Evolutionary conservation across 2,888 invertebrate species (phyloP), one percentile per base, ranked within the genome.

Genomic region (Bhutanitis thaidina): DNA sequence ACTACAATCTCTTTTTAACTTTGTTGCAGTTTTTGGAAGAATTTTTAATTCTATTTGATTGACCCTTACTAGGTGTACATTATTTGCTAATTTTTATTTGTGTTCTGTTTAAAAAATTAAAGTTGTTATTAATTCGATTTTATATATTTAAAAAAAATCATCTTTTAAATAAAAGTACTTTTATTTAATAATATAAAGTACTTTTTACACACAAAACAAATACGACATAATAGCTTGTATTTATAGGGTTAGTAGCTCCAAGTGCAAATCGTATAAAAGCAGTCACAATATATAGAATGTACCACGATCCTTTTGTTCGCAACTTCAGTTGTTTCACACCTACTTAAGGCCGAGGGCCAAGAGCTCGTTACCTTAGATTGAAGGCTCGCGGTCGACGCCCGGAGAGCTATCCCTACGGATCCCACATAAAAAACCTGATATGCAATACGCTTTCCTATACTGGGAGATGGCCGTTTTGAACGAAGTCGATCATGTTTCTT

Each of bases 351-450:
- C 69, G 71, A 68, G 67, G 62, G 73, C 65, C 65, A 64, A 65
- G 63, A 64, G 74, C 84, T 84, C 72, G 83, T 85, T 87, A 85
- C 76, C 75, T 71, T 68, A 74, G 80, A 84, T 80, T 86, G 86
- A 85, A 84, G 80, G 71, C 66, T 71, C 71, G 76, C 83, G 85
- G 84, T 86, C 85, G 79, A 70, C 72, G 86, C 69, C 77, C 76
- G 69, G 64, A 53, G 48, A 54, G 67, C 65, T 47, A 65, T 68
- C 71, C 70, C 66, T 63, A 69, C 70, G 61, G 72, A 71, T 75
- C 73, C 69, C 65, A 65, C 53, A 61, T 58, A 65, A 67, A 65
- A 51, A 67, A 67, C 65, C 65, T 66, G 67, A 65, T 65, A 66
- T 67, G 65, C 65, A 67, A 67, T 67, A 65, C 58, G 61, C 63